Percentiles rank a stretch among this genome's conserved stretches.
Evolutionary conservation across 2,888 invertebrate species (phyloP).

Genomic region (Nomada ruficornis): DNA sequence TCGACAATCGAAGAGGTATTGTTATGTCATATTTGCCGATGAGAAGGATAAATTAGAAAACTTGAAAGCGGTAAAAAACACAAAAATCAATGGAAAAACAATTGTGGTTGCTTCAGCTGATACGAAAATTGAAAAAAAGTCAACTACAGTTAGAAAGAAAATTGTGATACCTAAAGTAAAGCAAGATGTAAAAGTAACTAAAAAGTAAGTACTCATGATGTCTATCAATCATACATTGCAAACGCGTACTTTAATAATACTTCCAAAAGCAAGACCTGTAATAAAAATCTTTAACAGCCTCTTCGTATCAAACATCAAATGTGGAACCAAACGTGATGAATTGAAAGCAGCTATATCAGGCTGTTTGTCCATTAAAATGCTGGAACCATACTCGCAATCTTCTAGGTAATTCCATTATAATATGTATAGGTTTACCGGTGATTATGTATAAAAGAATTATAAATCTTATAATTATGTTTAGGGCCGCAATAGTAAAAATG

Average conservation of each 20-base stretch:
- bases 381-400: constrained; percentile 59
- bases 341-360: constrained; percentile 73
- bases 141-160: constrained; percentile 63
- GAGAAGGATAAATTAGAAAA: constrained; percentile 74
- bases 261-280: too few species aligned
- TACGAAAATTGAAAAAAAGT: constrained; percentile 24
- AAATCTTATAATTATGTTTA: constrained; percentile 44
- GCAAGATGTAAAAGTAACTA: constrained; percentile 60
- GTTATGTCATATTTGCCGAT: constrained; percentile 75
- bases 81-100: constrained; percentile 69
- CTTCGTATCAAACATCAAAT: constrained; percentile 73
- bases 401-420: constrained; percentile 43
- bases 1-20: constrained; percentile 74
- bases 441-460: background rate
- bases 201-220: constrained; percentile 68
- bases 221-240: background rate
- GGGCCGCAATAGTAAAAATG: constrained; percentile 73
- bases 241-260: background rate
- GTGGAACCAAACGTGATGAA: constrained; percentile 69
- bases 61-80: constrained; percentile 65
- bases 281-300: constrained; percentile 63
- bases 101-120: constrained; percentile 63
- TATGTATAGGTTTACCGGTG: background rate
- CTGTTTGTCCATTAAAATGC: constrained; percentile 65
- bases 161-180: constrained; percentile 67